Evolutionary conservation across 2,888 invertebrate species (phyloP).

Genomic region (Platycheirus rosarum): DNA sequence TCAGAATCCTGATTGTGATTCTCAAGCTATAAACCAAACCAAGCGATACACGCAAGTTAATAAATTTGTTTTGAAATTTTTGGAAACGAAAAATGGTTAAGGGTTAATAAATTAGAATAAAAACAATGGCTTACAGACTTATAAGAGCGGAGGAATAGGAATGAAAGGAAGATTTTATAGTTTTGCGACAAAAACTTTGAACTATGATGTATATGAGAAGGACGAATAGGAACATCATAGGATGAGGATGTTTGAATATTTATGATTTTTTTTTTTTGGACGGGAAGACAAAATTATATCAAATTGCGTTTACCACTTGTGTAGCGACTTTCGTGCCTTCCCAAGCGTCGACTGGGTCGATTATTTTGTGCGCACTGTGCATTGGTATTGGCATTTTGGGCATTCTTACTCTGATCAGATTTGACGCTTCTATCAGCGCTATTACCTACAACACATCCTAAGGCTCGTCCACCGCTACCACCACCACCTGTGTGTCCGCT

Average conservation of each 20-base stretch:
- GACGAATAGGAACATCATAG: slow-evolving; percentile 15
- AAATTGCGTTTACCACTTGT: slow-evolving; percentile 77
- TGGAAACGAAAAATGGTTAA: slow-evolving; percentile 16
- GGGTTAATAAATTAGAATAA: slow-evolving; percentile 53
- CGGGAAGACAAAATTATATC: slow-evolving; percentile 64
- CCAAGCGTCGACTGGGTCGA: slow-evolving; percentile 76
- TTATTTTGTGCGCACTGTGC: slow-evolving; percentile 73
- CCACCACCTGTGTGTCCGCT: slow-evolving; percentile 13
- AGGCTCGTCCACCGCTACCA: slow-evolving; percentile 27
- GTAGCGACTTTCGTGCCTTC: slow-evolving; percentile 78
- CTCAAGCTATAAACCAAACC: slow-evolving; percentile 56
- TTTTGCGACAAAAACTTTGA: slow-evolving; percentile 27
- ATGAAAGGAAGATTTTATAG: slow-evolving; percentile 44
- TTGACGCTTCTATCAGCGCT: slow-evolving; percentile 72
- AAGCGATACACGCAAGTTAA: slow-evolving; percentile 71
- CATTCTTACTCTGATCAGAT: slow-evolving; percentile 71
- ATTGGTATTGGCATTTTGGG: slow-evolving; percentile 68
- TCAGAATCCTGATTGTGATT: slow-evolving; percentile 8
- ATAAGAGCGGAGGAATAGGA: slow-evolving; percentile 51
- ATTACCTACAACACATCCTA: slow-evolving; percentile 70
- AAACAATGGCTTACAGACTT: slow-evolving; percentile 48
- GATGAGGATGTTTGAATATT: slow-evolving; percentile 3
- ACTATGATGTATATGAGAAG: neutral
- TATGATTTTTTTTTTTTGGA: slow-evolving; percentile 2
- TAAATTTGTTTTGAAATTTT: slow-evolving; percentile 47